Conservation (phyloP, 2,113 vertebrate species). For the Atlantisia rogersi region DNA sequence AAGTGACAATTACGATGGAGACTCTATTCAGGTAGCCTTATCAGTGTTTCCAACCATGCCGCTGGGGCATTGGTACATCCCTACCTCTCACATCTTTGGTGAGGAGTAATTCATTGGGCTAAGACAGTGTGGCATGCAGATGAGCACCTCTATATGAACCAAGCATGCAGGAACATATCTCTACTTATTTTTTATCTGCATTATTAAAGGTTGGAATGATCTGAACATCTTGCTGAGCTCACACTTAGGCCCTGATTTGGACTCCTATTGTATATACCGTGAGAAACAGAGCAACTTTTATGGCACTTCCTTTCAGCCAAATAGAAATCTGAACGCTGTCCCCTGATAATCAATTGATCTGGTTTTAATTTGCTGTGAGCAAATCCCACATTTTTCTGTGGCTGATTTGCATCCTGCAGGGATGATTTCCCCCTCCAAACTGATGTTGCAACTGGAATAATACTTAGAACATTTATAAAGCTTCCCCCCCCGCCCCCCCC, state of each 20-base stretch:
- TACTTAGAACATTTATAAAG: background rate
- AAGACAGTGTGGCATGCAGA: accelerated
- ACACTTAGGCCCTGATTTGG: background rate
- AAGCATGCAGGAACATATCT: background rate
- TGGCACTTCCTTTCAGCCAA: background rate
- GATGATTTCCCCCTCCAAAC: background rate
- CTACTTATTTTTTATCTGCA: background rate
- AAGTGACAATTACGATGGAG: background rate
- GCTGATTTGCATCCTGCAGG: constrained; percentile 8
- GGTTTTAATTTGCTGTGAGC: constrained; percentile 38
- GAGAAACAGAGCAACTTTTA: background rate
- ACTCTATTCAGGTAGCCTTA: background rate
- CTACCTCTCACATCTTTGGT: background rate
- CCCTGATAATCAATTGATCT: constrained; percentile 12
- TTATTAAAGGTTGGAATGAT: background rate
- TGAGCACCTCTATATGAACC: background rate
- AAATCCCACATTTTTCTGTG: constrained; percentile 24
- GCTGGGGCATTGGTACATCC: accelerated
- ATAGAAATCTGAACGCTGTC: background rate
- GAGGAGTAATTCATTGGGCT: background rate
- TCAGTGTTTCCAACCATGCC: background rate
- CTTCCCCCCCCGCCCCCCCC: too few relatives aligned
- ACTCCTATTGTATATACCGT: background rate
- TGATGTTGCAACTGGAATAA: constrained; percentile 45
- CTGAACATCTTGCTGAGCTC: background rate